phyloP scores from a whole-genome alignment of 1,140 invertebrate species.

The Cydia pomonella region DNA sequence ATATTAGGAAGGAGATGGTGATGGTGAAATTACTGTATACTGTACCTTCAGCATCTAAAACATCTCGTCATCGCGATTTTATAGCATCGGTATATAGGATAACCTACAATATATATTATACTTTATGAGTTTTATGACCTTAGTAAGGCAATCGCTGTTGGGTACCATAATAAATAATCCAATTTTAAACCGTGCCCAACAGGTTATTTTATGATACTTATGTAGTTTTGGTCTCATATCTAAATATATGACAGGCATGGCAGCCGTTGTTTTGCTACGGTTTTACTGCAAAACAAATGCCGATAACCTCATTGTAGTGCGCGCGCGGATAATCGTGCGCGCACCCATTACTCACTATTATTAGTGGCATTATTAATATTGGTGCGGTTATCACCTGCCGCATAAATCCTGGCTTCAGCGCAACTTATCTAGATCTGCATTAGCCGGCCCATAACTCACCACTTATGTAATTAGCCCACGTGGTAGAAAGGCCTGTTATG shows the following conservation, averaged over 20 bases:
- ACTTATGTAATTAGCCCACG: conserved; percentile 62
- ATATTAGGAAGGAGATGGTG: too few relatives aligned
- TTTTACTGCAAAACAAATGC: conserved; percentile 7
- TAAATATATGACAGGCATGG: neutral
- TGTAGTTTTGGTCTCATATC: neutral
- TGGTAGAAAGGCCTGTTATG: conserved; percentile 50
- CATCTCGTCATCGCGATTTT: too few relatives aligned
- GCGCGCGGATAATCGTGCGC: conserved; percentile 8
- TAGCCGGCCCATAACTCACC: conserved; percentile 64
- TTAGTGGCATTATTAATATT: conserved; percentile 33
- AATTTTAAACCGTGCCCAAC: neutral
- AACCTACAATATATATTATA: too few relatives aligned
- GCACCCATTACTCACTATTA: conserved; percentile 26
- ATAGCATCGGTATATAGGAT: too few relatives aligned
- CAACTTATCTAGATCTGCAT: conserved; percentile 62
- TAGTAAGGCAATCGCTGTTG: too few relatives aligned
- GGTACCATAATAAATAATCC: too few relatives aligned
- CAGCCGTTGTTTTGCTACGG: neutral
- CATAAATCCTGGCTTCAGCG: conserved; percentile 58
- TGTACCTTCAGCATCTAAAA: too few relatives aligned
- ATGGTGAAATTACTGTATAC: too few relatives aligned
- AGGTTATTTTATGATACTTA: neutral
- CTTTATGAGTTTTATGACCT: too few relatives aligned
- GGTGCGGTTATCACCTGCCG: conserved; percentile 50
- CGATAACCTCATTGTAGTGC: neutral